A percentile compares a stretch with the other conserved stretches of the same genome.
Conservation (phyloP, 2,113 vertebrate species). For the Ptilorrhoa leucosticta region DNA sequence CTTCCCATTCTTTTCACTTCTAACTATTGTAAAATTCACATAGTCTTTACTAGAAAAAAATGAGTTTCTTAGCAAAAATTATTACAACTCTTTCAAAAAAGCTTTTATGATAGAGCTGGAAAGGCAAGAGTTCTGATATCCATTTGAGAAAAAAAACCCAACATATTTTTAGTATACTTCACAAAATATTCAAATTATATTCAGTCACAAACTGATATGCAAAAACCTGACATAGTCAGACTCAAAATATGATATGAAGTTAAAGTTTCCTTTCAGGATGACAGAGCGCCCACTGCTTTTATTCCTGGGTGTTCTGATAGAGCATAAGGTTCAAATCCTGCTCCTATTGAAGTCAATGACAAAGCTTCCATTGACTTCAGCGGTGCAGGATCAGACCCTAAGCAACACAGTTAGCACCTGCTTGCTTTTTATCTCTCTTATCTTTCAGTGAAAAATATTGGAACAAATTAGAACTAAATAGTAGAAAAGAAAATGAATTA, state of each 20-base stretch:
- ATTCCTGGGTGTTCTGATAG: slow-evolving; percentile 13
- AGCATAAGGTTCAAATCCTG: slow-evolving; percentile 62
- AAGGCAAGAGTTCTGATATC: background rate
- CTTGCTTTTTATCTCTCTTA: background rate
- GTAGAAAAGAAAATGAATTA: background rate
- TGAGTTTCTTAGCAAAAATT: background rate
- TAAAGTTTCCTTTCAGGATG: background rate
- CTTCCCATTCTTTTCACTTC: background rate
- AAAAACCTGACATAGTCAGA: background rate
- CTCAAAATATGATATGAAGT: background rate
- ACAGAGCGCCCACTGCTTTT: background rate
- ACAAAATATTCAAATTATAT: background rate
- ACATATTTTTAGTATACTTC: background rate
- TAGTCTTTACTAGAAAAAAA: background rate
- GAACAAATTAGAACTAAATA: background rate
- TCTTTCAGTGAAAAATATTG: background rate
- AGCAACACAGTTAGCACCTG: slow-evolving; percentile 26
- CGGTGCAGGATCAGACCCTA: slow-evolving; percentile 59
- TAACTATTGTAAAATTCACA: background rate
- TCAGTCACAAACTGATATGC: background rate
- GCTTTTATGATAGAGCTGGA: background rate
- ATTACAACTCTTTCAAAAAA: background rate
- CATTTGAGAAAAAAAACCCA: background rate
- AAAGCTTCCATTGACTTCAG: slow-evolving; percentile 53
- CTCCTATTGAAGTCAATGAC: slow-evolving; percentile 63